These are phyloP conservation scores for Phenganax marumi DNA, from an alignment of 92 coral and sea anemone genomes.

Conservation along the genomic window DNA sequence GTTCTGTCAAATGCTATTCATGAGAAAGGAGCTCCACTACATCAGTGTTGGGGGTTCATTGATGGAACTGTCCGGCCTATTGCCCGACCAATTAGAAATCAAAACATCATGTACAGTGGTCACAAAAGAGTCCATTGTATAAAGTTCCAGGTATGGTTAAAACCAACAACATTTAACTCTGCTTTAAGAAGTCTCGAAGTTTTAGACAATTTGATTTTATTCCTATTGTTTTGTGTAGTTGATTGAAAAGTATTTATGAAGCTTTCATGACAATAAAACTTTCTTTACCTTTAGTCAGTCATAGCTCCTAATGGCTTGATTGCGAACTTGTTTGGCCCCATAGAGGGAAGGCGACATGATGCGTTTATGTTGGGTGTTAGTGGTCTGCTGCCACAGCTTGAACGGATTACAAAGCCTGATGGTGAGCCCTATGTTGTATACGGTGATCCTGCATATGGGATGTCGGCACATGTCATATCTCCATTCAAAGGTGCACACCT, in stretches of 20 bases:
- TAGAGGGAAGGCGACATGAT: conserved; percentile 44
- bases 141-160: neutral
- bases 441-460: conserved; percentile 50
- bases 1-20: conserved; percentile 9
- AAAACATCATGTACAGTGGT: conserved; percentile 3
- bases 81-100: neutral
- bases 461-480: conserved; percentile 53
- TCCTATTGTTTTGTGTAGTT: neutral
- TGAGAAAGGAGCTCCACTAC: neutral
- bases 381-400: conserved; percentile 49
- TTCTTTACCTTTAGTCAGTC: conserved; percentile 21
- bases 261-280: neutral
- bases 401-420: conserved; percentile 41
- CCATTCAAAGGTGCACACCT: conserved; percentile 60
- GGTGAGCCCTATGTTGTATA: conserved; percentile 44
- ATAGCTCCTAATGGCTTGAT: conserved; percentile 49
- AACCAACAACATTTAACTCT: neutral
- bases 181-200: neutral
- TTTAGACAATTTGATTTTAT: neutral
- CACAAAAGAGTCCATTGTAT: neutral
- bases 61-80: neutral
- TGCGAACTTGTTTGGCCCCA: conserved; percentile 48
- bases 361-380: conserved; percentile 50
- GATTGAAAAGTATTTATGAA: neutral
- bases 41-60: neutral